Conservation (phyloP, 2,888 invertebrate species). For the Cinara cedri region DNA sequence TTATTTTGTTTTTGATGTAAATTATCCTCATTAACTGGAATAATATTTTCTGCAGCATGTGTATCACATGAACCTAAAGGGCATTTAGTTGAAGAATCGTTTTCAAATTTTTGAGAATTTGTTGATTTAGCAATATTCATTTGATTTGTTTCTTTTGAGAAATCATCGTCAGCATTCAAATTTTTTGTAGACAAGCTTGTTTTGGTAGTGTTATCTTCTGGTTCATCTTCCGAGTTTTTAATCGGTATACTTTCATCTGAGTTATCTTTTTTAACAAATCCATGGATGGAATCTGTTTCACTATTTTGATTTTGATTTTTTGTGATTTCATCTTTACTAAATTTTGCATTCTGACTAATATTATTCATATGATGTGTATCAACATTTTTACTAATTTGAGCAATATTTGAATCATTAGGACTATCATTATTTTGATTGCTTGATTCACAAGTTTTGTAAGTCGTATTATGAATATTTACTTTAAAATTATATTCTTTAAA, state of each 20-base stretch:
- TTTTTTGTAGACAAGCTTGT: too few relatives aligned
- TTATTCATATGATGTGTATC: not conserved
- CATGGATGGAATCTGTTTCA: not conserved
- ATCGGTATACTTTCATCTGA: not conserved
- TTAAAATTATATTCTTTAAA: not conserved
- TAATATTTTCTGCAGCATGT: not conserved
- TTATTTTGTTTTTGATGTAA: not conserved
- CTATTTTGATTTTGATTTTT: not conserved
- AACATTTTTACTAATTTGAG: slow-evolving; percentile 9
- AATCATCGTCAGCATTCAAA: not conserved
- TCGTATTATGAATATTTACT: slow-evolving; percentile 15
- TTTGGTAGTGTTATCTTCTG: not conserved
- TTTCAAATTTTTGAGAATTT: slow-evolving; percentile 14
- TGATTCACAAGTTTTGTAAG: not conserved
- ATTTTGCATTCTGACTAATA: not conserved
- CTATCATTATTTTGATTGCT: not conserved
- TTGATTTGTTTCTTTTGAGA: not conserved
- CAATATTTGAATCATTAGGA: not conserved
- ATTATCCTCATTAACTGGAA: not conserved
- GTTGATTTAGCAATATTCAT: not conserved
- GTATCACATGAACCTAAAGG: slow-evolving; percentile 18
- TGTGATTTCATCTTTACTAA: not conserved
- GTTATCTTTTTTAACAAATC: not conserved
- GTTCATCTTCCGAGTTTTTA: slow-evolving; percentile 15
- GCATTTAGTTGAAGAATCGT: slow-evolving; percentile 9